phyloP scores from a whole-genome alignment of 2,113 vertebrate species.

The Zosterops lateralis region DNA sequence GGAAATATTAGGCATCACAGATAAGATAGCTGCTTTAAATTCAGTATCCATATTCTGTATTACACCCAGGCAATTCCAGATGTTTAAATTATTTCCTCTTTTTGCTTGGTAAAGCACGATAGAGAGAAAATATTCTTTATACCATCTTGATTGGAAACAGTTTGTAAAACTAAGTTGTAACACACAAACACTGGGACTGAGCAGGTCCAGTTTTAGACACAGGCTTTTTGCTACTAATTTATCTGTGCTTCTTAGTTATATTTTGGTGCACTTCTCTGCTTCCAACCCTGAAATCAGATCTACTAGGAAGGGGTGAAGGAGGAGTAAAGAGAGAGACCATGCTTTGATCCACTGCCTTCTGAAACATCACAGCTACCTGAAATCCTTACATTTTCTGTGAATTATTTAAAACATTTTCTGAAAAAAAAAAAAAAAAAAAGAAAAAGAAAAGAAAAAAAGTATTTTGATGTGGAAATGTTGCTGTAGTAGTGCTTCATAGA shows the following conservation, averaged over 20 bases:
- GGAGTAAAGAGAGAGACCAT: neutral
- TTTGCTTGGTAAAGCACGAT: neutral
- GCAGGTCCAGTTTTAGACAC: neutral
- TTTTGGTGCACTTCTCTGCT: neutral
- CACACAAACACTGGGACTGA: neutral
- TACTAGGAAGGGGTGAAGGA: neutral
- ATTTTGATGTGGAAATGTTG: conserved; percentile 46
- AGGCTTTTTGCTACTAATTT: neutral
- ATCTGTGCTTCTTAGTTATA: neutral
- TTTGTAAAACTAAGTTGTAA: neutral
- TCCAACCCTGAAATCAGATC: neutral
- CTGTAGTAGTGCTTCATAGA: neutral
- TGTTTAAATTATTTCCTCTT: neutral
- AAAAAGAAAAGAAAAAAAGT: no score
- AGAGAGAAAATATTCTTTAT: neutral
- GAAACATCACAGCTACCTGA: conserved; percentile 25
- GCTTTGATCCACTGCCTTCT: conserved; percentile 28
- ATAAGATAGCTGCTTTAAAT: conserved; percentile 11
- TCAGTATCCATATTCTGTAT: neutral
- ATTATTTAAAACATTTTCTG: conserved; percentile 24
- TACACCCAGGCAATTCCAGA: neutral
- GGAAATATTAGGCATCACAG: neutral
- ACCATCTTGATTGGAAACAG: neutral
- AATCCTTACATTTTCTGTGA: conserved; percentile 25
- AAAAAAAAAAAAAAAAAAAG: neutral